Percentiles rank a stretch among this genome's conserved stretches.
Conservation (phyloP, 2,113 vertebrate genomes). For the Trinectes maculatus region DNA sequence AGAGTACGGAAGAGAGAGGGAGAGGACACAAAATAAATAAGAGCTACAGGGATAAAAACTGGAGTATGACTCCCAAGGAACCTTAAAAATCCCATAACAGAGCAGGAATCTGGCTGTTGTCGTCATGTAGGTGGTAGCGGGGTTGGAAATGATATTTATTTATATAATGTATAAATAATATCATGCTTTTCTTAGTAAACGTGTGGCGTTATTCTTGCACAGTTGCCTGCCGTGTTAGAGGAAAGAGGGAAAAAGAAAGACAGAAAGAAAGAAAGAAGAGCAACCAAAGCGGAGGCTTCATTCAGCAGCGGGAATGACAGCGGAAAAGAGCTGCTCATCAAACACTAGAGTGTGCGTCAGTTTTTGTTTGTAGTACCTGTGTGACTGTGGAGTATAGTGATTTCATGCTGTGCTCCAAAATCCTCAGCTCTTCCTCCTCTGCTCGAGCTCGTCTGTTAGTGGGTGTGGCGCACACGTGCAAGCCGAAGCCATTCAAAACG, state of each 20-base stretch:
- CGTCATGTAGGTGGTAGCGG: no score
- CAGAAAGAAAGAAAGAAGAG: conserved; percentile 61
- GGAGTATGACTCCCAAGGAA: conserved; percentile 30
- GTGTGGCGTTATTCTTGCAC: conserved; percentile 50
- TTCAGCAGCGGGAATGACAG: conserved; percentile 65
- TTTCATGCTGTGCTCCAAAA: conserved; percentile 97
- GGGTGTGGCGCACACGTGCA: conserved; percentile 82
- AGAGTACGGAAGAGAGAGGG: no score
- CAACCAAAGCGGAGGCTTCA: conserved; percentile 73
- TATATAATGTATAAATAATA: no score
- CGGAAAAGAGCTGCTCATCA: conserved; percentile 68
- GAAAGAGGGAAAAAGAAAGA: conserved; percentile 43
- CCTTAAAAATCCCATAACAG: conserved; percentile 56
- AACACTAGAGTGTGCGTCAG: conserved; percentile 64
- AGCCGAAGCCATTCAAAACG: conserved; percentile 91
- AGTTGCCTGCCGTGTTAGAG: conserved; percentile 75
- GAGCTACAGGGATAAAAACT: conserved; percentile 69
- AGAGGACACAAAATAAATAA: conserved; percentile 80
- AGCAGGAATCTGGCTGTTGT: conserved; percentile 63
- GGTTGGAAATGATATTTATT: no score
- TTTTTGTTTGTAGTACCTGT: conserved; percentile 90
- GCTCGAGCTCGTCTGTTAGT: conserved; percentile 92
- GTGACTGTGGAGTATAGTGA: conserved; percentile 90
- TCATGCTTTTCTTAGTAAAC: conserved; percentile 5
- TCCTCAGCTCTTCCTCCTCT: conserved; percentile 91